Evolutionary conservation across 2,797 vertebrate species (phyloP).

Genomic region (Poeciliopsis presidionis): DNA sequence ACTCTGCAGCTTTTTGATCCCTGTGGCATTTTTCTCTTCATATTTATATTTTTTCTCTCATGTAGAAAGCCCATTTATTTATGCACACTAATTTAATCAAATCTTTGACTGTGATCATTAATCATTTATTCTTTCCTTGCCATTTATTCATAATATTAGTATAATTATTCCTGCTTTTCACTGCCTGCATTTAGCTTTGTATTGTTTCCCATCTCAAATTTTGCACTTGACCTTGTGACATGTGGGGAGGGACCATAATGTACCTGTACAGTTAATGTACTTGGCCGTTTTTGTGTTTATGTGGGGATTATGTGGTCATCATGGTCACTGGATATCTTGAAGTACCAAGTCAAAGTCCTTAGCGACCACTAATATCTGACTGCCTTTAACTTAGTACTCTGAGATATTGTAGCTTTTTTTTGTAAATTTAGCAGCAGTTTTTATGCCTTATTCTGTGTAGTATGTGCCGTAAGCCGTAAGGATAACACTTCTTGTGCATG

Average conservation of each 20-base stretch:
- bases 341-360: conserved; percentile 46
- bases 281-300: conserved; percentile 51
- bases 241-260: conserved; percentile 49
- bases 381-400: conserved; percentile 55
- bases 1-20: conserved; percentile 10
- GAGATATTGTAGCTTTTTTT: conserved; percentile 53
- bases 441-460: conserved; percentile 84
- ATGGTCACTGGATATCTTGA: conserved; percentile 34
- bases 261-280: conserved; percentile 58
- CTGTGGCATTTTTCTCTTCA: conserved; percentile 14
- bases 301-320: conserved; percentile 41
- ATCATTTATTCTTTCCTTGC: conserved; percentile 57
- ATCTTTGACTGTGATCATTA: conserved; percentile 49
- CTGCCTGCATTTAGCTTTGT: conserved; percentile 44
- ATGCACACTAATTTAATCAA: conserved; percentile 52
- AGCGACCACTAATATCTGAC: conserved; percentile 17
- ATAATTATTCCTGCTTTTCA: conserved; percentile 57
- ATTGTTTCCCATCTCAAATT: conserved; percentile 44
- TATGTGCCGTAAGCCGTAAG: conserved; percentile 77
- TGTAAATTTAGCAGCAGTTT: conserved; percentile 78
- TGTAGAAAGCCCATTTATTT: conserved; percentile 39
- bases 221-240: conserved; percentile 60
- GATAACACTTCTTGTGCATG: conserved; percentile 87
- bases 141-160: conserved; percentile 56
- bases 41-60: conserved; percentile 39